A percentile compares a stretch with the other conserved stretches of the same genome.
Evolutionary conservation across 2,113 vertebrate genomes (phyloP).

Genomic region (Dermatemys mawii): DNA sequence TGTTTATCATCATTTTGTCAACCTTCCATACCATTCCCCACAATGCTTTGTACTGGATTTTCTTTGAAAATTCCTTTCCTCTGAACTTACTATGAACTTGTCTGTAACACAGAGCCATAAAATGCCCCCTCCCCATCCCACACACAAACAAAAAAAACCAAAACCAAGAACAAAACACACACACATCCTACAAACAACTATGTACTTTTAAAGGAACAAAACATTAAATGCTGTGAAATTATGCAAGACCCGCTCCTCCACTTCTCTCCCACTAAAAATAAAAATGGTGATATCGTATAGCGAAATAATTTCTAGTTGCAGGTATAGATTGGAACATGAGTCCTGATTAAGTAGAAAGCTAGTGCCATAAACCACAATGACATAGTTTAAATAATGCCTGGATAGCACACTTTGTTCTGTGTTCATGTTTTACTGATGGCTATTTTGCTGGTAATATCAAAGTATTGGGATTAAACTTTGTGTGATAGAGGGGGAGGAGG

Average conservation of each 20-base stretch:
- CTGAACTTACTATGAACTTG: conserved; percentile 82
- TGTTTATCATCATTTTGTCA: conserved; percentile 78
- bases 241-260: not conserved
- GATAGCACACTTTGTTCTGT: not conserved
- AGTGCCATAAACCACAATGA: not conserved
- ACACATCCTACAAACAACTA: not conserved
- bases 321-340: not conserved
- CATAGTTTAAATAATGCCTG: not conserved
- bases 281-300: not conserved
- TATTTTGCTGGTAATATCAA: conserved; percentile 50
- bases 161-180: not conserved
- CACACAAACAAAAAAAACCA: conserved; percentile 31
- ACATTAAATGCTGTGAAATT: not conserved
- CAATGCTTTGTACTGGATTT: conserved; percentile 73
- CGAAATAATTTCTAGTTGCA: not conserved
- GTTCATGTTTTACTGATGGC: conserved; percentile 32
- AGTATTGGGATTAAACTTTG: conserved; percentile 64
- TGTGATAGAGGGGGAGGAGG: conserved; percentile 61
- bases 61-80: conserved; percentile 83
- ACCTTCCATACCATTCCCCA: conserved; percentile 76
- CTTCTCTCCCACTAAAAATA: not conserved
- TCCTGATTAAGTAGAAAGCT: conserved; percentile 13
- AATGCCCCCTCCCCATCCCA: conserved; percentile 46
- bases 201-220: conserved; percentile 52
- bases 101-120: conserved; percentile 51